Evolutionary conservation across 2,797 vertebrate genomes (phyloP), one percentile per base, ranked within the genome.

Genomic region (Octomys mimax): DNA sequence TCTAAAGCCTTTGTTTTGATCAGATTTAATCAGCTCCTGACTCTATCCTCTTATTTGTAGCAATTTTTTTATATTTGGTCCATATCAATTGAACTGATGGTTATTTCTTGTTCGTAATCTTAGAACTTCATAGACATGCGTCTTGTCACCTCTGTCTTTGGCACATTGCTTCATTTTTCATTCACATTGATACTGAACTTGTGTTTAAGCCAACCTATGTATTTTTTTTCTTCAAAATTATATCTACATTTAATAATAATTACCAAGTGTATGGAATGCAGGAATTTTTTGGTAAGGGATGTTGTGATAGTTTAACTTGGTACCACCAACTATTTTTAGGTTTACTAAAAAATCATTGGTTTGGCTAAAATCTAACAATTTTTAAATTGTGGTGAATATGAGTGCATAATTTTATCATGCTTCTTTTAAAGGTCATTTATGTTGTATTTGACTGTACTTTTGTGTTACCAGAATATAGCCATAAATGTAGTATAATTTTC

Each of bases 401-500:
- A 78, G 21, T 49, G 6, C 19, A 36, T 83, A 80, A 39, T 73
- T 92, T 88, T 66, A 61, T 77, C 73, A 79, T 14, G 79, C 2
- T 78, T 87, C 28, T 81, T 87, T 86, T 75, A 87, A 33, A 88
- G 52, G 80, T 62, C 26, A 46, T 42, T 92, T 6, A 19, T 22
- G 4, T 80, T 28, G 82, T 95, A 68, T 52, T 64, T 61, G 57
- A 33, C 10, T 86, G 10, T 7, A 82, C 13, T 82, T 96, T 64
- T 90, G 16, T 42, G 31, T 64, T 89, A 86, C 28, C 42, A 87
- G 28, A 14, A 89, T 68, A 31, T 54, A 84, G 7, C 39, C 1
- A 84, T 79, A 85, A 93, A 85, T 87, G 28, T 49, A 82, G 36
- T 89, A 90, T 75, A 54, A 86, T 80, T 96, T 94, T 91, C 28